Base-by-base conservation (phyloP, 2,113 vertebrate genomes). In the Euleptes europaea region DNA sequence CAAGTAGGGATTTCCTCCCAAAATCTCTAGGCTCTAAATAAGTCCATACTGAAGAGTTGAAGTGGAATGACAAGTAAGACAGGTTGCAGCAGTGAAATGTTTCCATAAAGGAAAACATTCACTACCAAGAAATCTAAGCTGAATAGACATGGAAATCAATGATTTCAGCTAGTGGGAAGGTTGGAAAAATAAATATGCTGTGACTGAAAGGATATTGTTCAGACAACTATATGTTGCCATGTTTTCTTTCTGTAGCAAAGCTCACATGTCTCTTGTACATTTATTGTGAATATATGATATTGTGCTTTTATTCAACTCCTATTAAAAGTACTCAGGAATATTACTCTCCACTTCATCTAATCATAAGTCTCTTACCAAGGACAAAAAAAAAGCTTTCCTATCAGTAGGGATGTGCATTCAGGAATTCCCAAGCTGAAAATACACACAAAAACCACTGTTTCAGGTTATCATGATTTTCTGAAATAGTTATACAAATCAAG, bases 11-110 rank as follows among this genome's bases (percentile, higher is more conserved):
- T 84, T 84, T 85, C 26, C 15, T 47, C 31, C 26, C 51, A 9
- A 88, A 69, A 6, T 78, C 3, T 86, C 2, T 76, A 35, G 83
- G 2, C 80, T 87, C 78, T 84, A 63, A 84, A 90, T 63, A 26
- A 10, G 1, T 69, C 5, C 12, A 0, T 0, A 33, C 10, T 1
- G 0, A 3, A 6, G 6, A 83, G 0, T 17, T 91, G 67, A 83
- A 11, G 8, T 75, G 28, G 5, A 71, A 6, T 79, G n/a, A 19
- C 54, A 74, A 38, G 42, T 33, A 10, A 14, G 3, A 13, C 57
- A 75, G n/a, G 71, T n/a, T 21, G 3, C 2, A 78, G 2, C 4
- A 51, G 3, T 86, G 47, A 60, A 88, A 78, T 83, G 38, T 28
- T 35, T 2, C 3, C 10, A 14, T 0, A 0, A 1, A 19, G 21